Conservation (phyloP, 1,140 invertebrate species). For the Kradibia gibbosae region DNA sequence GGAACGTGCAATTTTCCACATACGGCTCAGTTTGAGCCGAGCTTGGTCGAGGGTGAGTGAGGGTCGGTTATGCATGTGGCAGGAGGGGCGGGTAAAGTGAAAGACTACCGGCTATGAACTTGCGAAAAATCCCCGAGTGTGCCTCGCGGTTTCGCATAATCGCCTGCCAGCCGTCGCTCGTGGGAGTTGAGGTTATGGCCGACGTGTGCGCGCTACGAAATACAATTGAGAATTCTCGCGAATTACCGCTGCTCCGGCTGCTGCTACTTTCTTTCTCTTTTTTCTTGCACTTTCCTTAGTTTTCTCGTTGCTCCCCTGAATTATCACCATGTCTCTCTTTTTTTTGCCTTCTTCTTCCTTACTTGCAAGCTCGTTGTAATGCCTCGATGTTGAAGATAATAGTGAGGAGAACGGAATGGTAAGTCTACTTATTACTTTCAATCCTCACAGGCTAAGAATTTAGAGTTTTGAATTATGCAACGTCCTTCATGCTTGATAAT, state of each 20-base stretch:
- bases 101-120: neutral
- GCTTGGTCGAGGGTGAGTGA: neutral
- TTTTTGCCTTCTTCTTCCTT: neutral
- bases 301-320: neutral
- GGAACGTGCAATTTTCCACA: neutral
- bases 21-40: too few relatives aligned
- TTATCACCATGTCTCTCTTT: neutral
- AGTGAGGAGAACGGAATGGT: neutral
- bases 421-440: neutral
- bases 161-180: conserved; percentile 26
- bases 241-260: too few relatives aligned
- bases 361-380: neutral
- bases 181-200: conserved; percentile 36
- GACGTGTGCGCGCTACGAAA: conserved; percentile 30
- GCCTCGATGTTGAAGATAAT: neutral
- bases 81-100: too few relatives aligned
- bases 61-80: too few relatives aligned
- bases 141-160: conserved; percentile 43
- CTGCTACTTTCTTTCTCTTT: too few relatives aligned
- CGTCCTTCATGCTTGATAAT: neutral
- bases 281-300: neutral
- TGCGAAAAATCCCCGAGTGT: conserved; percentile 31
- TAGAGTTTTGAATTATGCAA: neutral
- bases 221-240: conserved; percentile 35
- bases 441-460: neutral